Evolutionary conservation across 2,888 invertebrate genomes (phyloP), one percentile per base, ranked within the genome.

Genomic region (Spilosoma lubricipeda): DNA sequence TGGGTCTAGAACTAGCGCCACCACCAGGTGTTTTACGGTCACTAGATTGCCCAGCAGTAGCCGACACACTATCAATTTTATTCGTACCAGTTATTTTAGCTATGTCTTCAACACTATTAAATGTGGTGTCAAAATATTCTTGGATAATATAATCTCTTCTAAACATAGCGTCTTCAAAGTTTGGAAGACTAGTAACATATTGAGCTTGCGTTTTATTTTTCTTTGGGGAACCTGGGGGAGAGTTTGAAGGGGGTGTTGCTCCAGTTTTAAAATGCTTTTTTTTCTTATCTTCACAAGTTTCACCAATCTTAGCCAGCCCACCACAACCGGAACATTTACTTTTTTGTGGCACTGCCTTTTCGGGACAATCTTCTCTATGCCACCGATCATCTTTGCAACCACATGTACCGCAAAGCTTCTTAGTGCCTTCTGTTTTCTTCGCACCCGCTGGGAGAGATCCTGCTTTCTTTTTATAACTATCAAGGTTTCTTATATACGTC

Each of bases 401-500:
- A 87, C 95, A 95, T 30, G 85, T 81, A 45, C 95, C 95, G 80
- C 95, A 95, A 73, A 94, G 82, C 71, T 94, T 94, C 70, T 80
- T 88, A 7, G 89, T 84, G 3, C 63, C 78, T 42, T 86, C 77
- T 56, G 83, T 85, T 82, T 91, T 92, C 0, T 84, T 87, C 5
- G 20, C 18, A 30, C 82, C 42, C 33, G 70, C 88, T 2, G 77
- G 75, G 0, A 90, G 81, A 59, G 80, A 85, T 36, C 86, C 87
- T 65, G 85, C 86, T 70, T 92, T 90, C 83, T 88, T 86, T 81
- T 88, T 94, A 73, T 95, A 95, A 11, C 88, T 85, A 3, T 94
- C 92, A 67, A 95, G 81, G 75, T 91, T 91, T 81, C 95, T 90
- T 70, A 95, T 92, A 76, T 95, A 95, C 18, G 84, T 90, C 83